Evolutionary conservation across 2,797 vertebrate genomes (phyloP).

Genomic region (Coluber constrictor): DNA sequence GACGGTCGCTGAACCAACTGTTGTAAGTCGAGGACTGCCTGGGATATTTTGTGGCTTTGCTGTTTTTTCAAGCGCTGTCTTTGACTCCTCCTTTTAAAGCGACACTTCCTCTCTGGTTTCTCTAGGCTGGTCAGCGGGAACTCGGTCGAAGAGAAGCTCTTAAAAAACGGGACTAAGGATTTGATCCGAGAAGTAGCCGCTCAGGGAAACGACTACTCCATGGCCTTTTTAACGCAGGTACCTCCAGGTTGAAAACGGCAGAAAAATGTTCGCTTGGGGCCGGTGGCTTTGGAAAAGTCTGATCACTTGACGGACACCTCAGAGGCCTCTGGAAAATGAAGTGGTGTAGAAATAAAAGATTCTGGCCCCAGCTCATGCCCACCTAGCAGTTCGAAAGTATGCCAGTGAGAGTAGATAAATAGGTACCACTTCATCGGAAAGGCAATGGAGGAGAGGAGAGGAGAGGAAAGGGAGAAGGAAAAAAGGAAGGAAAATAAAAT

Average conservation of each 20-base stretch:
- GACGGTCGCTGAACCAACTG: background rate
- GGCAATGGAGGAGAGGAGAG: too few relatives aligned
- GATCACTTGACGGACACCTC: background rate
- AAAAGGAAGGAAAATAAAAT: too few relatives aligned
- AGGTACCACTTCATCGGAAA: background rate
- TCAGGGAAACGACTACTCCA: slow-evolving; percentile 89
- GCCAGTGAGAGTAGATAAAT: background rate
- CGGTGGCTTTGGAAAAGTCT: background rate
- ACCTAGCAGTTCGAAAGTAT: background rate
- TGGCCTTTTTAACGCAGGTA: slow-evolving; percentile 94
- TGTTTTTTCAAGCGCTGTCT: background rate
- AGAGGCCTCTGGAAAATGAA: background rate
- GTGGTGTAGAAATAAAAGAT: background rate
- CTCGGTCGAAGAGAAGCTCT: slow-evolving; percentile 91
- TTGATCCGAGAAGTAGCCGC: slow-evolving; percentile 93
- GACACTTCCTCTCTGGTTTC: slow-evolving; percentile 14
- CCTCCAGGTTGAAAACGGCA: background rate
- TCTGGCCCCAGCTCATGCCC: background rate
- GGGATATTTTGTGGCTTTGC: background rate
- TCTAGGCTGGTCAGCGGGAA: slow-evolving; percentile 88
- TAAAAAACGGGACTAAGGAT: slow-evolving; percentile 93
- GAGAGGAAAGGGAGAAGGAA: too few relatives aligned
- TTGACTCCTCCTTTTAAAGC: background rate
- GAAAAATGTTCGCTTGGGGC: background rate
- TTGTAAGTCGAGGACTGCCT: background rate